Percentiles rank a stretch among this genome's conserved stretches.
phyloP scores from a whole-genome alignment of 2,113 vertebrate genomes.

The Tupaia chinensis region DNA sequence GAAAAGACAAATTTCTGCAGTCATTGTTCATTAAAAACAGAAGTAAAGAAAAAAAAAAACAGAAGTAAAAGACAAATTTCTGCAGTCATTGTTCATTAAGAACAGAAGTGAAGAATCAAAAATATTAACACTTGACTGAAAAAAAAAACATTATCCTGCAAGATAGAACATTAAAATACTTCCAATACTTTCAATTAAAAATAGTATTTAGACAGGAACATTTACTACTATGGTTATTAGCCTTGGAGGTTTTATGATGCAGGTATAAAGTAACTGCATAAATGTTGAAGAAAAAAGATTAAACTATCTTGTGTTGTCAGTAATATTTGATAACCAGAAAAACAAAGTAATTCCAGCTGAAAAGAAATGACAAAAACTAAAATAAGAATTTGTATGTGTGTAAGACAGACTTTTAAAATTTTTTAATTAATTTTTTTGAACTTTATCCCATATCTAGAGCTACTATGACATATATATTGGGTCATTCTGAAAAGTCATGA shows the following conservation, averaged over 20 bases:
- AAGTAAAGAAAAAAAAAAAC: too few relatives aligned
- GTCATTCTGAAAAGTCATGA: too few relatives aligned
- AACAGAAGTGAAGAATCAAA: constrained; percentile 9
- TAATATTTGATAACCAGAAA: constrained; percentile 5
- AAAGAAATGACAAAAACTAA: neutral
- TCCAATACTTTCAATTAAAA: constrained; percentile 39
- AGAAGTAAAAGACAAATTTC: constrained; percentile 22
- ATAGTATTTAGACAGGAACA: neutral
- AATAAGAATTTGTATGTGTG: neutral
- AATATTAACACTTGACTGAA: neutral
- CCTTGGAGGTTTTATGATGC: neutral
- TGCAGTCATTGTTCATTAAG: constrained; percentile 35
- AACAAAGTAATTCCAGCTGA: neutral
- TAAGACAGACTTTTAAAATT: too few relatives aligned
- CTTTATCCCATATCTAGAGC: neutral
- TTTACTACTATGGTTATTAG: neutral
- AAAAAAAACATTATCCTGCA: neutral
- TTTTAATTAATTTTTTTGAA: too few relatives aligned
- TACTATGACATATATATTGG: neutral
- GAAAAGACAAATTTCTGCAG: neutral
- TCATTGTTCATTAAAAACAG: constrained; percentile 49
- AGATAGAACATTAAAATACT: constrained; percentile 30
- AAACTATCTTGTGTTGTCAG: neutral
- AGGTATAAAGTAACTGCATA: neutral
- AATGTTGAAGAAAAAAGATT: neutral